Evolutionary conservation across 1,140 invertebrate species (phyloP).

Genomic region (Yoshiicerus persimilis): DNA sequence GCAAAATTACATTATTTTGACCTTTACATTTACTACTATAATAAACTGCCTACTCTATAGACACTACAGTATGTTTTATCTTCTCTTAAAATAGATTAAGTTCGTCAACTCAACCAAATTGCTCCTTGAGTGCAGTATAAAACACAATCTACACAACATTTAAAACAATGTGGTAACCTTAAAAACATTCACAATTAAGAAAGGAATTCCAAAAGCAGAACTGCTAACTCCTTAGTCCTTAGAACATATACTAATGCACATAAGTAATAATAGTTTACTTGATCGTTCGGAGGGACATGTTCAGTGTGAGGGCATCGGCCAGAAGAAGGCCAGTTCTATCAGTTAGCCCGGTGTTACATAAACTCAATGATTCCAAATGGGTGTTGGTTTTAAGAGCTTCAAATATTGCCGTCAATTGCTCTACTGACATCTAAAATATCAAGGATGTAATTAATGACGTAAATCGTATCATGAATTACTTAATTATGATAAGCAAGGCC

Average conservation of each 20-base stretch:
- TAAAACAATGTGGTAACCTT: background rate
- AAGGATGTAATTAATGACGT: background rate
- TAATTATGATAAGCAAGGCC: too few species aligned
- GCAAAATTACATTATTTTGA: background rate
- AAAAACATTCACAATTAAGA: background rate
- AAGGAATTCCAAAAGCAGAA: too few species aligned
- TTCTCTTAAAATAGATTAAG: background rate
- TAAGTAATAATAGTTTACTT: slow-evolving; percentile 62
- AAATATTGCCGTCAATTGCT: slow-evolving; percentile 88
- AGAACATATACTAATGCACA: background rate
- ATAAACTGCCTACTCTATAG: background rate
- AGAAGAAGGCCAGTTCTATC: slow-evolving; percentile 82
- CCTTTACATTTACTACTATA: background rate
- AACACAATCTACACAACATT: too few species aligned
- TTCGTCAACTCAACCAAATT: background rate
- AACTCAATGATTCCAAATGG: slow-evolving; percentile 83
- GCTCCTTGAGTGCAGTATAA: background rate
- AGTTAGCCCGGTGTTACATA: slow-evolving; percentile 90
- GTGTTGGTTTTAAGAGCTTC: slow-evolving; percentile 86
- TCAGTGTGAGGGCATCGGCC: slow-evolving; percentile 80
- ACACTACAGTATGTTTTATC: background rate
- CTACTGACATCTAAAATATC: slow-evolving; percentile 82
- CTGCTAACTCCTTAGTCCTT: background rate
- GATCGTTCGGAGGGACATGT: slow-evolving; percentile 82
- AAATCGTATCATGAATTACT: too few species aligned